phyloP scores from a whole-genome alignment of 2,797 vertebrate species.

The Tiaroga cobitis region DNA sequence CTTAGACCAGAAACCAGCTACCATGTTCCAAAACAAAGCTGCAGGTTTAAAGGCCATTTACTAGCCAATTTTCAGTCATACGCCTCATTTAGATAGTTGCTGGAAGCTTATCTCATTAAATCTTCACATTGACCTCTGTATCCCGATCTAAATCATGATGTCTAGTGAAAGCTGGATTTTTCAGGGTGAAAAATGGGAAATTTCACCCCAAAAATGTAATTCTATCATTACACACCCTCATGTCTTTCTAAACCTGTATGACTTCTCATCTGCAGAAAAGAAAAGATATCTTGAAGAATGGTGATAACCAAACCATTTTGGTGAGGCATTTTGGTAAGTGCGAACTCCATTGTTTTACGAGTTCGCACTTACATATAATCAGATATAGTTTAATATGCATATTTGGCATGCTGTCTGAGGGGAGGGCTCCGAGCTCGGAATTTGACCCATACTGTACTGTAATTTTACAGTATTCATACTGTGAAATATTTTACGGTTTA shows the following conservation, averaged over 20 bases:
- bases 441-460: not conserved
- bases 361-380: not conserved
- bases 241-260: not conserved
- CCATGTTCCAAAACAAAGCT: not conserved
- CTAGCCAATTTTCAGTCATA: not conserved
- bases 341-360: too few relatives aligned
- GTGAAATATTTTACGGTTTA: too few relatives aligned
- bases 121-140: not conserved
- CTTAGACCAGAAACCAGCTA: not conserved
- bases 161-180: not conserved
- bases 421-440: too few relatives aligned
- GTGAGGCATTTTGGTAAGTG: not conserved
- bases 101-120: not conserved
- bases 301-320: not conserved
- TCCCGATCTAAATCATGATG: not conserved
- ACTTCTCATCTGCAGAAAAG: not conserved
- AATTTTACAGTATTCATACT: too few relatives aligned
- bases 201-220: not conserved
- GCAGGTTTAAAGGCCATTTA: not conserved
- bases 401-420: too few relatives aligned
- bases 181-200: not conserved
- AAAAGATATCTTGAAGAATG: not conserved
- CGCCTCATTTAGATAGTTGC: not conserved
- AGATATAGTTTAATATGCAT: not conserved
- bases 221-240: not conserved